Evolutionary conservation across 30 jellyfish, hydroid and myxozoan species (phyloP).

Genomic region (Nemopilema nomurai): DNA sequence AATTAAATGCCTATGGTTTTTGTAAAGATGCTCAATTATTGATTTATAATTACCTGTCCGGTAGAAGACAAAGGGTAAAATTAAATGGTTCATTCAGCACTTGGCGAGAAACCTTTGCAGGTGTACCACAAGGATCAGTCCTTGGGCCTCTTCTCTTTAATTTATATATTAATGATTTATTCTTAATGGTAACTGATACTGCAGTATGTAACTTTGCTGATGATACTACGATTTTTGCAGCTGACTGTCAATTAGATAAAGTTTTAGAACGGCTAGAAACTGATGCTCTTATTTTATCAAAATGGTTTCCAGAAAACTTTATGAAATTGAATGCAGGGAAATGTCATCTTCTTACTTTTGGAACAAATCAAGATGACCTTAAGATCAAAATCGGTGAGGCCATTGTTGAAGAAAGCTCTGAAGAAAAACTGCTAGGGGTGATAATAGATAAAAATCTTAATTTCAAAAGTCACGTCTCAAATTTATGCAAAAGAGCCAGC

Average conservation of each 20-base stretch:
- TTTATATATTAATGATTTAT: conserved; percentile 31
- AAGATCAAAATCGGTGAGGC: neutral
- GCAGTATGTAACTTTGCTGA: conserved; percentile 29
- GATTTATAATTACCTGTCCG: neutral
- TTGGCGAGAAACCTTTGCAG: conserved; percentile 28
- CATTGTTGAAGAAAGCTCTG: neutral
- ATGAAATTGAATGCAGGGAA: conserved; percentile 23
- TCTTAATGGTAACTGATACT: conserved; percentile 14
- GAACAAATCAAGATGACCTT: neutral
- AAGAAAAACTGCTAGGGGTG: conserved; percentile 38
- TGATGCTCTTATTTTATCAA: neutral
- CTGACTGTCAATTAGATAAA: conserved; percentile 3
- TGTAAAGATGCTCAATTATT: neutral
- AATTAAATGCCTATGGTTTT: conserved; percentile 40
- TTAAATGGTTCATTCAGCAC: conserved; percentile 23
- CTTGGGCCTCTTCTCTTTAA: conserved; percentile 50
- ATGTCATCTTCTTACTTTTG: conserved; percentile 26
- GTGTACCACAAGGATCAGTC: conserved; percentile 76
- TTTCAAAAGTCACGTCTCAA: conserved; percentile 25
- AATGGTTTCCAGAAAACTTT: conserved; percentile 29
- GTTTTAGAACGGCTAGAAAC: neutral
- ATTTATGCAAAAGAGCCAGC: conserved; percentile 58
- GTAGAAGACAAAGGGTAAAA: conserved; percentile 38
- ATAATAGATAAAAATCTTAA: conserved; percentile 16
- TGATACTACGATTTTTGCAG: conserved; percentile 5